Evolutionary conservation across 2,113 vertebrate species (phyloP).

Genomic region (Istiophorus platypterus): DNA sequence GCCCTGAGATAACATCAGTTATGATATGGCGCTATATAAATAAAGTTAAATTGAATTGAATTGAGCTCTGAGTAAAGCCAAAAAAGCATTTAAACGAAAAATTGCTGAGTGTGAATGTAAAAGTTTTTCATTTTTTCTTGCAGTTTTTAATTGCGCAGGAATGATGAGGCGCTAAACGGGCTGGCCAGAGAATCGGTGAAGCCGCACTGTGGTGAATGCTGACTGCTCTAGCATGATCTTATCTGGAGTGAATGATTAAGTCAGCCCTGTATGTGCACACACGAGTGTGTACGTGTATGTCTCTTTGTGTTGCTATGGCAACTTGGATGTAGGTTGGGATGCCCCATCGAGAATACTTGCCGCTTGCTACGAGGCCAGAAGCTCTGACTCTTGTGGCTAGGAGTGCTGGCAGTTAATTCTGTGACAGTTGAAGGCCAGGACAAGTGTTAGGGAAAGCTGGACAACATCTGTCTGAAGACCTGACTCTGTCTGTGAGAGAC

Average conservation of each 20-base stretch:
- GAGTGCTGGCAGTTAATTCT: background rate
- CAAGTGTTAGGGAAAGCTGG: constrained; percentile 17
- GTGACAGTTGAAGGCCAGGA: constrained; percentile 24
- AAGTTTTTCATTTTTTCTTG: constrained; percentile 39
- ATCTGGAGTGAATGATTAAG: constrained; percentile 66
- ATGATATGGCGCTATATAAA: too few relatives aligned
- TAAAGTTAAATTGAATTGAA: too few relatives aligned
- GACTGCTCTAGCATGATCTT: constrained; percentile 54
- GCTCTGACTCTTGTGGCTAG: constrained; percentile 47
- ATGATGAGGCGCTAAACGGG: constrained; percentile 29
- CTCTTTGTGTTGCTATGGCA: constrained; percentile 69
- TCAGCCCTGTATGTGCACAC: constrained; percentile 29
- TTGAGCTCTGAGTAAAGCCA: constrained; percentile 21
- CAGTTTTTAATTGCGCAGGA: constrained; percentile 44
- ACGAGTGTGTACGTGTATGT: constrained; percentile 30
- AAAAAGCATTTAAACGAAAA: constrained; percentile 52
- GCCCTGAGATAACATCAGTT: too few relatives aligned
- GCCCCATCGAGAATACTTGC: constrained; percentile 60
- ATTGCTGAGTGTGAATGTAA: constrained; percentile 25
- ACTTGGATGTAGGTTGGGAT: constrained; percentile 64
- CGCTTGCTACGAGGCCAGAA: constrained; percentile 45
- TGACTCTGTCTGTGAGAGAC: constrained; percentile 1
- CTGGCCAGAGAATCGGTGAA: constrained; percentile 16
- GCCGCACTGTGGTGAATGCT: constrained; percentile 39
- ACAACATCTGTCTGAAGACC: constrained; percentile 37